Conservation (phyloP, 2,113 vertebrate species). For the Orthochromis indermauri region DNA sequence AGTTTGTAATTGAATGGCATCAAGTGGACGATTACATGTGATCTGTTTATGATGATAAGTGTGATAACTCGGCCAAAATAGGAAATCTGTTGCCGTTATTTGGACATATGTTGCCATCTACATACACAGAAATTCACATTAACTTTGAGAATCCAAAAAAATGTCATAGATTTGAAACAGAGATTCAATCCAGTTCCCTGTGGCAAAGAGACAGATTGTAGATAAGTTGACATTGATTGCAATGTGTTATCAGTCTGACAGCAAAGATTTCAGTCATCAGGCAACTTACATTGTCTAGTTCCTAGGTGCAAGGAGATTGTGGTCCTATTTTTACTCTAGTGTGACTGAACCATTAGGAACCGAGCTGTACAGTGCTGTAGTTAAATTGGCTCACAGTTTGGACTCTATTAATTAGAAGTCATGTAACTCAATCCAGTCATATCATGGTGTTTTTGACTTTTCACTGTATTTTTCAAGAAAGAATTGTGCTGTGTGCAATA, state of each 20-base stretch:
- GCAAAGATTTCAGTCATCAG: not conserved
- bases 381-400: not conserved
- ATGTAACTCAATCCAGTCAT: too few species aligned
- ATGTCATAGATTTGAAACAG: not conserved
- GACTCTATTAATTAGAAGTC: not conserved
- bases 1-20: not conserved
- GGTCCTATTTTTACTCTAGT: not conserved
- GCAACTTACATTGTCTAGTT: not conserved
- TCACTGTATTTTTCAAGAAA: not conserved
- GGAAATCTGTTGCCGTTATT: not conserved
- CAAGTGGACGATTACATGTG: not conserved
- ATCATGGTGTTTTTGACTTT: not conserved
- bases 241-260: not conserved
- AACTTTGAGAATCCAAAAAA: not conserved
- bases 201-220: not conserved
- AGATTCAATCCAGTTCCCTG: not conserved
- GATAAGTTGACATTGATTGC: not conserved
- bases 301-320: not conserved
- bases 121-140: not conserved
- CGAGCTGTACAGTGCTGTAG: rapidly evolving
- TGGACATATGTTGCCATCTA: not conserved
- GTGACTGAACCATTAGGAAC: not conserved
- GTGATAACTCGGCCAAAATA: not conserved
- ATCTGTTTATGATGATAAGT: not conserved
- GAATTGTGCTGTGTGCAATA: not conserved